Conservation (phyloP, 2,888 invertebrate genomes). For the Campoletis raptor region DNA sequence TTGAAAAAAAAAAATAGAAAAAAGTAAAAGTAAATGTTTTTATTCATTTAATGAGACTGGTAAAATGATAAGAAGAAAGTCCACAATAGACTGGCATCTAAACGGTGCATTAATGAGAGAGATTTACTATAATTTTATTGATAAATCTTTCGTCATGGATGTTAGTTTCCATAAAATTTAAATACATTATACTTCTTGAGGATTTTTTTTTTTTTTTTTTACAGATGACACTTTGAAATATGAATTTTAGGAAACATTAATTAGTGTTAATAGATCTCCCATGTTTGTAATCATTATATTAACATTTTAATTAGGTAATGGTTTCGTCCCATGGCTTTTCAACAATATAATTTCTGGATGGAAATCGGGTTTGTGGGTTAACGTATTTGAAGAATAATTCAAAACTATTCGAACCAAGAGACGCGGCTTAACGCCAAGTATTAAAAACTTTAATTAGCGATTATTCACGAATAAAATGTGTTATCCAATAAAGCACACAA, state of each 20-base stretch:
- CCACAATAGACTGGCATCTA: background rate
- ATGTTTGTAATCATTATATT: background rate
- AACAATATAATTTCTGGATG: background rate
- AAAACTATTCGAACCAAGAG: background rate
- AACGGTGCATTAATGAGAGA: background rate
- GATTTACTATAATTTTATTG: background rate
- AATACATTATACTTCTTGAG: background rate
- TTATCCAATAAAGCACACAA: background rate
- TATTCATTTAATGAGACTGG: background rate
- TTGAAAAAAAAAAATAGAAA: background rate
- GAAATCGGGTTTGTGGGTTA: background rate
- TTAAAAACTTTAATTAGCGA: too few relatives aligned
- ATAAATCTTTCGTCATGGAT: background rate
- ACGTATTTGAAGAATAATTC: background rate
- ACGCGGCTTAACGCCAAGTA: background rate
- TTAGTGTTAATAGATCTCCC: background rate
- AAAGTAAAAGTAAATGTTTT: background rate
- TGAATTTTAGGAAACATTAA: background rate
- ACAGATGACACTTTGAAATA: background rate
- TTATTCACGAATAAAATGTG: too few relatives aligned
- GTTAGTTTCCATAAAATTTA: background rate
- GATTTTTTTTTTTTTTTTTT: background rate
- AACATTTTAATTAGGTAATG: slow-evolving; percentile 7
- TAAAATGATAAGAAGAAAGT: background rate
- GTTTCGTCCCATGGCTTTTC: background rate